Conservation (phyloP, 1,140 invertebrate species). For the Helicoverpa zea region DNA sequence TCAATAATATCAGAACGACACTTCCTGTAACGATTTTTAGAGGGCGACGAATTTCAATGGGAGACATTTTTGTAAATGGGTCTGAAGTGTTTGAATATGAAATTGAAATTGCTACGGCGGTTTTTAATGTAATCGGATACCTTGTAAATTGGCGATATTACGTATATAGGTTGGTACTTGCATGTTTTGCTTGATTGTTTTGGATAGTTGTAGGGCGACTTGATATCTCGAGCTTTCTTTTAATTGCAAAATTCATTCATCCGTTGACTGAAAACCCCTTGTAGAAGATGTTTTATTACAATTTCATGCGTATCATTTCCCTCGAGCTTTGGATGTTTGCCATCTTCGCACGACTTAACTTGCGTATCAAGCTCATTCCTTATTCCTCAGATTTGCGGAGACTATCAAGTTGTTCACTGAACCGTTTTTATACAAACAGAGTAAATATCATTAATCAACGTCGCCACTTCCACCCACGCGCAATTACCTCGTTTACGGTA, state of each 20-base stretch:
- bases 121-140: too few species aligned
- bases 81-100: neutral
- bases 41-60: neutral
- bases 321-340: constrained; percentile 21
- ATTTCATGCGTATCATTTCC: constrained; percentile 21
- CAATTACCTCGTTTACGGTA: constrained; percentile 65
- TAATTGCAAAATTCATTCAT: neutral
- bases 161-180: too few species aligned
- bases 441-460: constrained; percentile 61
- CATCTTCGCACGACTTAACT: constrained; percentile 31
- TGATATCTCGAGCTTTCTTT: neutral
- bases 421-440: constrained; percentile 52
- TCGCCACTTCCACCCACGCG: constrained; percentile 49
- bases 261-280: neutral
- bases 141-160: too few species aligned
- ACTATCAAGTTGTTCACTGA: constrained; percentile 42
- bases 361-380: constrained; percentile 13
- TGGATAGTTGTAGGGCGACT: too few species aligned
- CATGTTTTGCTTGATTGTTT: too few species aligned
- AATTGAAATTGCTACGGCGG: too few species aligned
- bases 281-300: constrained; percentile 9
- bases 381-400: constrained; percentile 25
- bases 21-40: constrained; percentile 1
- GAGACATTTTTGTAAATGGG: neutral
- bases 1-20: constrained; percentile 21